Conservation (phyloP, 2,797 vertebrate genomes). For the Adelosebastes latens region DNA sequence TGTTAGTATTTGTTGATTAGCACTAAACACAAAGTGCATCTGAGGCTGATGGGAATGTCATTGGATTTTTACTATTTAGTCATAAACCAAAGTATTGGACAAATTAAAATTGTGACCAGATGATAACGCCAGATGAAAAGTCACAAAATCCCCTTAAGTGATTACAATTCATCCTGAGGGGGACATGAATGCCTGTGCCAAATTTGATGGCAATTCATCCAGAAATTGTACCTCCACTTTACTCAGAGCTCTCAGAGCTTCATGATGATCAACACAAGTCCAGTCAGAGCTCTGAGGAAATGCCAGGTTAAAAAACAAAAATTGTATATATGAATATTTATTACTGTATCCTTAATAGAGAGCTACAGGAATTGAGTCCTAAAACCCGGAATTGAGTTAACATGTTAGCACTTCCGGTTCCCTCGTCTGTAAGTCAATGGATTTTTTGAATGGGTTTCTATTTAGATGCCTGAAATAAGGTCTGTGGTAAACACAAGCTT, state of each 20-base stretch:
- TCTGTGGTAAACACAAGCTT: too few species aligned
- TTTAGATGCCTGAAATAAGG: too few species aligned
- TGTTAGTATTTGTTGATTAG: not conserved
- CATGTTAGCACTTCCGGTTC: too few species aligned
- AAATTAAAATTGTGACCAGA: not conserved
- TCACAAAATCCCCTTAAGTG: not conserved
- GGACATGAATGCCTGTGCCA: not conserved
- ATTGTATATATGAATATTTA: not conserved
- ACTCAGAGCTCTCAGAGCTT: not conserved
- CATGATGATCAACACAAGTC: not conserved
- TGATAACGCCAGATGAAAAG: not conserved
- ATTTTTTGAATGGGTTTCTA: too few species aligned
- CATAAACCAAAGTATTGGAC: not conserved
- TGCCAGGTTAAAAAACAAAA: not conserved
- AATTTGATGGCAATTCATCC: not conserved
- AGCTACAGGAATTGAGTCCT: too few species aligned
- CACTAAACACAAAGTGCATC: not conserved
- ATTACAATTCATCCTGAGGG: not conserved
- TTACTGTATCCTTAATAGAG: not conserved
- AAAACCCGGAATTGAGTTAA: too few species aligned
- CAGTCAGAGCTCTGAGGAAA: not conserved
- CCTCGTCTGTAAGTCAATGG: too few species aligned
- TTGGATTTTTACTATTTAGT: not conserved
- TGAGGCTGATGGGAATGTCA: not conserved
- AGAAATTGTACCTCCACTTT: not conserved